These are phyloP conservation scores for Drosophila miranda DNA, from an alignment of 1,140 invertebrate genomes.

Conservation along the genomic window DNA sequence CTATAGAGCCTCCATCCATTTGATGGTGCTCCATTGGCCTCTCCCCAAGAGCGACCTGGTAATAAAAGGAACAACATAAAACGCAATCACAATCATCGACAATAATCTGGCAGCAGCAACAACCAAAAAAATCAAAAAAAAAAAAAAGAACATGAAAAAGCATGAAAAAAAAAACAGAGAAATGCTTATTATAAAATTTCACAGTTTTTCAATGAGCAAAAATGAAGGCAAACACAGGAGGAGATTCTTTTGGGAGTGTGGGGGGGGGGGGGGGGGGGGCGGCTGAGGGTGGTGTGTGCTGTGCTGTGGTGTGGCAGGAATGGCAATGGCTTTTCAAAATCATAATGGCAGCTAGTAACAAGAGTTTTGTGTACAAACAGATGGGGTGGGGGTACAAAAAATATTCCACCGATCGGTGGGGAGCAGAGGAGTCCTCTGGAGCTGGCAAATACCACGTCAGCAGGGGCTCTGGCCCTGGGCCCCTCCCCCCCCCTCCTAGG, in stretches of 20 bases:
- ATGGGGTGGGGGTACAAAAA: constrained; percentile 22
- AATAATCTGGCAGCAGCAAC: constrained; percentile 78
- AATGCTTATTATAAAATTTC: constrained; percentile 82
- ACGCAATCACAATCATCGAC: constrained; percentile 82
- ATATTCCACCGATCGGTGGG: constrained; percentile 48
- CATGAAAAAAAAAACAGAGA: constrained; percentile 37
- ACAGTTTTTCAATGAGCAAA: constrained; percentile 81
- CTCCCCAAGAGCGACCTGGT: constrained; percentile 37
- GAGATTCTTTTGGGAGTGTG: neutral
- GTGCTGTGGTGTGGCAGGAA: constrained; percentile 11
- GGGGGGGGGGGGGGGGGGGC: constrained; percentile 20
- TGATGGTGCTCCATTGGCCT: neutral
- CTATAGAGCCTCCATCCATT: too few relatives aligned
- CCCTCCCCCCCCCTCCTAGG: neutral
- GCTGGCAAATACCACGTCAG: constrained; percentile 78
- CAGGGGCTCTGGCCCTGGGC: constrained; percentile 46
- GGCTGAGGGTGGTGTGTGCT: constrained; percentile 7
- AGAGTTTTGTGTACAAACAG: constrained; percentile 81
- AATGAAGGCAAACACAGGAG: constrained; percentile 25
- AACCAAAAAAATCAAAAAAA: constrained; percentile 36
- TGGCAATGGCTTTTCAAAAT: constrained; percentile 82
- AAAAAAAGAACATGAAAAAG: constrained; percentile 2
- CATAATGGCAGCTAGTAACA: constrained; percentile 82
- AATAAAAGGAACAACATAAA: constrained; percentile 80
- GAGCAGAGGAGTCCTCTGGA: constrained; percentile 10